Evolutionary conservation across 2,888 invertebrate genomes (phyloP).

Genomic region (Apodemia zela): DNA sequence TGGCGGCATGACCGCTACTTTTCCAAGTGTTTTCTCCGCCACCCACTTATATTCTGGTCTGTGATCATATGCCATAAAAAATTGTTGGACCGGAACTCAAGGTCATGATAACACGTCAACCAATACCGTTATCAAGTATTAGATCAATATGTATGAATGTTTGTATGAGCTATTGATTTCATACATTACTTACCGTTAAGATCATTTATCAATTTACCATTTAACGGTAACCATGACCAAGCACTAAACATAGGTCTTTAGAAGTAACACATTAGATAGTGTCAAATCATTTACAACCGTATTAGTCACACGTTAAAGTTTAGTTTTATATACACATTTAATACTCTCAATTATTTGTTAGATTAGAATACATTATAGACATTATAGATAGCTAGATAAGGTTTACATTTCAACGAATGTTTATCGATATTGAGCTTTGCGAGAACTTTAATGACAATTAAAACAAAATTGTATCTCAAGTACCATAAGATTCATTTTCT

Average conservation of each 20-base stretch:
- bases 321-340: not conserved
- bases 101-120: not conserved
- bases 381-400: too few species aligned
- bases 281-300: not conserved
- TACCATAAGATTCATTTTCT: not conserved
- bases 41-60: too few species aligned
- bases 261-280: not conserved
- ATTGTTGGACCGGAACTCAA: not conserved
- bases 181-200: conserved; percentile 3
- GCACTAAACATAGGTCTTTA: conserved; percentile 6
- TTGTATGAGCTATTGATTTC: conserved; percentile 5
- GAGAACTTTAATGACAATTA: not conserved
- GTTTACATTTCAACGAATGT: too few species aligned
- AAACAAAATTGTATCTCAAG: not conserved
- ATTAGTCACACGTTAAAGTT: not conserved
- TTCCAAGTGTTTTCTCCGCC: too few species aligned
- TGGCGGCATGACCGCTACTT: too few species aligned
- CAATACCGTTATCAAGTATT: not conserved
- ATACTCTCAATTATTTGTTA: too few species aligned
- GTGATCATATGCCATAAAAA: too few species aligned
- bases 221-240: conserved; percentile 11
- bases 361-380: too few species aligned
- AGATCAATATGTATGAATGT: not conserved
- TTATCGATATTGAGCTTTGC: too few species aligned
- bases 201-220: not conserved